Conservation (phyloP, 2,888 invertebrate species). For the Odontocolon sp. region DNA sequence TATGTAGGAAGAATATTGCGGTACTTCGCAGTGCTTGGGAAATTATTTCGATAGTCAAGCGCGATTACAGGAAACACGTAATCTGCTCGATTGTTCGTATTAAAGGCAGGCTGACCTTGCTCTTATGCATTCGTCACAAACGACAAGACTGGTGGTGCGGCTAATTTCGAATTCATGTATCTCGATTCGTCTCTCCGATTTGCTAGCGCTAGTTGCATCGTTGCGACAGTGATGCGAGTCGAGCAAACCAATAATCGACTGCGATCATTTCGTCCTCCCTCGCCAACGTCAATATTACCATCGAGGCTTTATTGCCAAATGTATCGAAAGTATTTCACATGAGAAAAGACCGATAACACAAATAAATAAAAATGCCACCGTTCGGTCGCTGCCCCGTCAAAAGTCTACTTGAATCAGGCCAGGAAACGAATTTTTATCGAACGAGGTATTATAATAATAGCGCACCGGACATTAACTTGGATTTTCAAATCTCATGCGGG, state of each 20-base stretch:
- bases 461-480: slow-evolving; percentile 52
- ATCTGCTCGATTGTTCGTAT: slow-evolving; percentile 54
- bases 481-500: slow-evolving; percentile 43
- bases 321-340: neutral
- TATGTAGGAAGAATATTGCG: no score
- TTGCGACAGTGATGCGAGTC: neutral
- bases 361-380: no score
- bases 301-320: slow-evolving; percentile 31
- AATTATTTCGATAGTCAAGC: neutral
- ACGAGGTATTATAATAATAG: slow-evolving; percentile 40
- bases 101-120: slow-evolving; percentile 56
- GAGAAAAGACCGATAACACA: no score
- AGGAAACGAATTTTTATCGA: no score
- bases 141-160: slow-evolving; percentile 46
- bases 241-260: slow-evolving; percentile 53
- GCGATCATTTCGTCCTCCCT: slow-evolving; percentile 57
- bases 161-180: slow-evolving; percentile 54
- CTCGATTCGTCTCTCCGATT: slow-evolving; percentile 27
- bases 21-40: no score
- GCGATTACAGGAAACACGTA: slow-evolving; percentile 47
- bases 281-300: slow-evolving; percentile 25
- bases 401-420: no score
- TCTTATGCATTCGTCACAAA: slow-evolving; percentile 54
- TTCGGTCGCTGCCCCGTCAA: no score
- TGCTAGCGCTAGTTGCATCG: slow-evolving; percentile 5